Percentiles rank a stretch among this genome's conserved stretches.
Conservation (phyloP, 35 echinoderm and acorn worm genomes). For the Lytechinus pictus region DNA sequence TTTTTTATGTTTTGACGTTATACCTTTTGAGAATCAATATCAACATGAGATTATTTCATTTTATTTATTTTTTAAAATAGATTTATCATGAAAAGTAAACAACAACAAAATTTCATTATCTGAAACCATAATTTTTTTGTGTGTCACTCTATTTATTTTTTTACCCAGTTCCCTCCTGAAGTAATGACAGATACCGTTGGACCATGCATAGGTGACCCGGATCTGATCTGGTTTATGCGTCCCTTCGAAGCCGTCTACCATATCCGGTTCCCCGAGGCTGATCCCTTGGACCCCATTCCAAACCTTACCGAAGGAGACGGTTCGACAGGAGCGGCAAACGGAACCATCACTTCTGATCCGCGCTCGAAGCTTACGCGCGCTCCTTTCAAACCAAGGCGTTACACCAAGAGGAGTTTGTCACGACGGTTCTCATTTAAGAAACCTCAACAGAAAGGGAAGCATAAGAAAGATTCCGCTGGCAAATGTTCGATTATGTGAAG, state of each 20-base stretch:
- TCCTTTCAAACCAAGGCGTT: conserved; percentile 66
- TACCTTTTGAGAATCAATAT: too few relatives aligned
- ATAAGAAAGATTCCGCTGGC: neutral
- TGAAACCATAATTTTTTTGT: neutral
- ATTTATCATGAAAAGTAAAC: too few relatives aligned
- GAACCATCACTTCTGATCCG: conserved; percentile 10
- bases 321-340: neutral
- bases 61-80: too few relatives aligned
- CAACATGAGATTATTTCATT: too few relatives aligned
- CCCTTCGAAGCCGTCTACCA: conserved; percentile 70
- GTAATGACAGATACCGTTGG: conserved; percentile 41
- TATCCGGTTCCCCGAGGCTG: conserved; percentile 54
- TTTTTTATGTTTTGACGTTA: too few relatives aligned
- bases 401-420: conserved; percentile 50
- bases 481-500: neutral
- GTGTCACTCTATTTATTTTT: neutral
- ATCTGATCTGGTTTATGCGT: conserved; percentile 83
- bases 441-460: neutral
- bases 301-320: conserved; percentile 12
- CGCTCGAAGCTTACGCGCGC: conserved; percentile 12
- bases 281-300: neutral
- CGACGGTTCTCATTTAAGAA: conserved; percentile 27
- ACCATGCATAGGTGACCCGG: conserved; percentile 55
- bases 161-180: conserved; percentile 23
- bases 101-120: too few relatives aligned